phyloP scores from a whole-genome alignment of 2,888 invertebrate genomes.

The Cremastobaeus sp. region DNA sequence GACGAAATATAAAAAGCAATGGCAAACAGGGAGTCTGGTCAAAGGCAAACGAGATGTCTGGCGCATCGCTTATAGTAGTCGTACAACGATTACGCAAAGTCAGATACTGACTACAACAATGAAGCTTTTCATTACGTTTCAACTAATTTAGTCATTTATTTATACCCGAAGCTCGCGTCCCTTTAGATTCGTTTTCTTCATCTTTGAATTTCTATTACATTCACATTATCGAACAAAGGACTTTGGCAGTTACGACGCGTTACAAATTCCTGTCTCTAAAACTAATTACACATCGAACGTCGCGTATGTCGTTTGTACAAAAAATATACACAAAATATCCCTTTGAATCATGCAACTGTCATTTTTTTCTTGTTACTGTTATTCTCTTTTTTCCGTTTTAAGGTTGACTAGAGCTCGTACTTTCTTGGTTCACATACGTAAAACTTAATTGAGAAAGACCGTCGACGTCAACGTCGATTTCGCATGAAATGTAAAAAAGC shows the following conservation, averaged over 20 bases:
- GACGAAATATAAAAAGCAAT: constrained; percentile 1
- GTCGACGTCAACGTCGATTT: constrained; percentile 33
- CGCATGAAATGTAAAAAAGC: constrained; percentile 37
- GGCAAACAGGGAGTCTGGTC: constrained; percentile 21
- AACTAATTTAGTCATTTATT: constrained; percentile 49
- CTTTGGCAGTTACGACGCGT: constrained; percentile 47
- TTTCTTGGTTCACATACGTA: constrained; percentile 4
- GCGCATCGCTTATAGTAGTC: constrained; percentile 38
- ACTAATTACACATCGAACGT: constrained; percentile 52
- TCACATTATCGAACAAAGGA: constrained; percentile 43
- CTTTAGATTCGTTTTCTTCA: not conserved
- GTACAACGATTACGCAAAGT: constrained; percentile 53
- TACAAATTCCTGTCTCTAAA: constrained; percentile 30
- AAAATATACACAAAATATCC: constrained; percentile 43
- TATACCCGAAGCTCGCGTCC: constrained; percentile 21
- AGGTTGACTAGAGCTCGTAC: constrained; percentile 46
- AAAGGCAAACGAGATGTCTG: constrained; percentile 48
- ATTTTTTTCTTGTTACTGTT: not conserved
- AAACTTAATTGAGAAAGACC: constrained; percentile 40
- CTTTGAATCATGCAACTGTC: constrained; percentile 6
- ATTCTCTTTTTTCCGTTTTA: constrained; percentile 2
- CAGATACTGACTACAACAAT: constrained; percentile 58
- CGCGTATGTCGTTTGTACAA: constrained; percentile 27
- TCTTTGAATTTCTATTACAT: not conserved
- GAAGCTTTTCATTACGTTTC: constrained; percentile 49